phyloP scores from a whole-genome alignment of 1,140 invertebrate species.

The Ceratosolen fusciceps region DNA sequence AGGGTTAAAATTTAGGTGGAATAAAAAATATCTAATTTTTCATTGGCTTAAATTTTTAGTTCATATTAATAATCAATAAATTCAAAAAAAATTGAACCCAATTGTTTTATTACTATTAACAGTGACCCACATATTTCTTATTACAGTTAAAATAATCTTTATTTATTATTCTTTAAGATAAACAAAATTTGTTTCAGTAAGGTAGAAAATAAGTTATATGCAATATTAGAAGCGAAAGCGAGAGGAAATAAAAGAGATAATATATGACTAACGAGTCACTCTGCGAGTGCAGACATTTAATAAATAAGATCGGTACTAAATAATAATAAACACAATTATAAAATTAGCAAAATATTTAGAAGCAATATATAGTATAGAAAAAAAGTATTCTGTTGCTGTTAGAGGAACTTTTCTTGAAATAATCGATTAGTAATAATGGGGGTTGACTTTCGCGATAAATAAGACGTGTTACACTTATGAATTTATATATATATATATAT shows the following conservation, averaged over 20 bases:
- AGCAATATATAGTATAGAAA: not conserved
- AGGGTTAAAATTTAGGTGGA: no score
- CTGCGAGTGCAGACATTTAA: no score
- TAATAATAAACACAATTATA: not conserved
- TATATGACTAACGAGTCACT: no score
- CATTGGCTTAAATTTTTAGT: not conserved
- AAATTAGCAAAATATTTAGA: not conserved
- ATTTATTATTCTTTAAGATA: slow-evolving; percentile 14
- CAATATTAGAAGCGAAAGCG: not conserved
- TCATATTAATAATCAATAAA: not conserved
- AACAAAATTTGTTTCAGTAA: slow-evolving; percentile 3
- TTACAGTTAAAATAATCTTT: slow-evolving; percentile 21
- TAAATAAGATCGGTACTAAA: not conserved
- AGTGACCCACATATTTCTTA: slow-evolving; percentile 16
- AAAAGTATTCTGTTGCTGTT: not conserved
- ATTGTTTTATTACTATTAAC: slow-evolving; percentile 3
- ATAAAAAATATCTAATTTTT: no score
- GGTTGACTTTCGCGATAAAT: no score
- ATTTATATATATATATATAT: no score
- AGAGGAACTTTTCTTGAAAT: not conserved
- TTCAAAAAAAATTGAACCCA: not conserved
- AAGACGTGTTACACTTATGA: no score
- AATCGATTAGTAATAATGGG: not conserved
- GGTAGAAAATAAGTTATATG: not conserved
- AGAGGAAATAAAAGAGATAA: not conserved